Percentiles rank a stretch among this genome's conserved stretches.
Conservation (phyloP, 2,888 invertebrate genomes). For the Cordylochernes scorpioides region DNA sequence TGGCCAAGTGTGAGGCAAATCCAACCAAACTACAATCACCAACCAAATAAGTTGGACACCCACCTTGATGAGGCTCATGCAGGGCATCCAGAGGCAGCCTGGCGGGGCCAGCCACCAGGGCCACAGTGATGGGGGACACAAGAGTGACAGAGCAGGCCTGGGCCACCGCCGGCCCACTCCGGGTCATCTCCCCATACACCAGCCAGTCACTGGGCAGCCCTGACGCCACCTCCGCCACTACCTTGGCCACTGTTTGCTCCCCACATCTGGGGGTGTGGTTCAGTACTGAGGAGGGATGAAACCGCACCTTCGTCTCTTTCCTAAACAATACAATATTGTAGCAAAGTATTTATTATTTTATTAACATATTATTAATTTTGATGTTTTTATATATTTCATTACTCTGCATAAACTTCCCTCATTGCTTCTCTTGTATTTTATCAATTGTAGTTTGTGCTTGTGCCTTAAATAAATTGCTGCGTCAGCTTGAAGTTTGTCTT, state of each 20-base stretch:
- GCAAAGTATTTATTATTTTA: no score
- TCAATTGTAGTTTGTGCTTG: no score
- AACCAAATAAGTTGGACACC: not conserved
- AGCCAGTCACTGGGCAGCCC: constrained; percentile 50
- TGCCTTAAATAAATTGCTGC: no score
- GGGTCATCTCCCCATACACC: constrained; percentile 56
- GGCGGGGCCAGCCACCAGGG: constrained; percentile 44
- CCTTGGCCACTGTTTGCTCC: constrained; percentile 17
- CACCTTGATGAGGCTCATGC: constrained; percentile 18
- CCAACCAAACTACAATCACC: not conserved
- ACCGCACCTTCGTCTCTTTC: constrained; percentile 32
- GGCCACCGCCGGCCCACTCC: constrained; percentile 34
- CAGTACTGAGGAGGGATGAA: constrained; percentile 36
- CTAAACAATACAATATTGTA: no score
- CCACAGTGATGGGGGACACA: constrained; percentile 50
- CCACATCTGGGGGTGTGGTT: constrained; percentile 21
- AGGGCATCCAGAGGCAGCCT: constrained; percentile 28
- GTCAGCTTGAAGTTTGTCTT: no score
- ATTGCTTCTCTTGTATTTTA: no score
- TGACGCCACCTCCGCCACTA: constrained; percentile 23
- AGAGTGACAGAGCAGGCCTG: constrained; percentile 50
- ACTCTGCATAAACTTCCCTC: no score
- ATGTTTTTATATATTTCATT: no score
- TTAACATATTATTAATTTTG: no score
- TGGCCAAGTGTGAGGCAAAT: no score